Base-by-base conservation (phyloP, 1,140 invertebrate genomes). In the Odontomachus brunneus region DNA sequence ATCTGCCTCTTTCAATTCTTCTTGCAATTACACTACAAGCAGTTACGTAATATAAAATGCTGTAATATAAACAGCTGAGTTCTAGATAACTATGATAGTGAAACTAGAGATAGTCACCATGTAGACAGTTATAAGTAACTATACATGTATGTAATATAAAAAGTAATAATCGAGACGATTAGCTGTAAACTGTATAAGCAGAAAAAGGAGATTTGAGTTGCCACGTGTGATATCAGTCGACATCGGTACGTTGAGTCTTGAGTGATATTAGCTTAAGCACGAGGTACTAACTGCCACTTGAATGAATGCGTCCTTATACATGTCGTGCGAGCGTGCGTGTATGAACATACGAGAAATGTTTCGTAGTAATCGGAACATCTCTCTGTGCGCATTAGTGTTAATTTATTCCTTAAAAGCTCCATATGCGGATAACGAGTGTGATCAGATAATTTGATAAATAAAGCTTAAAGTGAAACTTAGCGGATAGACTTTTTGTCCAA, bases 211-310 rank as follows among this genome's bases (percentile, higher is more conserved):
- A 80, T 80, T 75, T 67, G 44, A 67, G 53, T 67, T 29, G 63
- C 33, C n/a, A 19, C 7, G 63, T 1, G 12, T n/a, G 44, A 69
- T 2, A 71, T 1, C 55, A 48, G 60, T 69, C 33, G 65, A 80
- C 33, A 80, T 80, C 57, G 51, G 57, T 80, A 65, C 75, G 15
- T 71, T 15, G 17, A 26, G 26, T 57, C 24, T 22, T 60, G 57
- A 33, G 12, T 55, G 53, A 71, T 38, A 73, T 22, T 87, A 85
- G 86, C 85, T 89, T 89, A 84, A 91, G 83, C 85, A 90, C 85
- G 84, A 90, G 82, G 78, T 86, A 90, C 73, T 81, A 88, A 92
- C 90, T 92, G 91, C 91, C 91, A 90, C 84, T 44, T 75, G 84
- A 88, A 83, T 85, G 59, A 88, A 86, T 85, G 86, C 86, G 75